phyloP scores from a whole-genome alignment of 1,140 invertebrate genomes.

The Aleiodes sp. region DNA sequence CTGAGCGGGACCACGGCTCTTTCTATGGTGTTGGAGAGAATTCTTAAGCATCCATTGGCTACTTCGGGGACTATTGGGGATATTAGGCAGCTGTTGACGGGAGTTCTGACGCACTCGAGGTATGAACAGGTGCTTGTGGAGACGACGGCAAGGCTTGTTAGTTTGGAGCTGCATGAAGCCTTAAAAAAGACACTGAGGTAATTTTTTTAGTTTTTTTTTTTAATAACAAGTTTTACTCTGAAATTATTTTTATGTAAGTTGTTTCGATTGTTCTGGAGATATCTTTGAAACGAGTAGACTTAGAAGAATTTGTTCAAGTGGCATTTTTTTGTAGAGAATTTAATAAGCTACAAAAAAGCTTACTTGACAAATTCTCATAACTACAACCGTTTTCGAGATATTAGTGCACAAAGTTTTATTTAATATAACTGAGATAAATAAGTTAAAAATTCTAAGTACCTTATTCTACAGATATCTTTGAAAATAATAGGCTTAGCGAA shows the following conservation, averaged over 20 bases:
- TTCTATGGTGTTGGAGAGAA: conserved; percentile 60
- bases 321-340: no score
- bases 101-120: conserved; percentile 60
- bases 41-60: conserved; percentile 62
- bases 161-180: conserved; percentile 59
- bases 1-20: conserved; percentile 61
- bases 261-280: no score
- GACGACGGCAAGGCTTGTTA: conserved; percentile 60
- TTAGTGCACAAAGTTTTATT: neutral
- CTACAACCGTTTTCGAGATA: no score
- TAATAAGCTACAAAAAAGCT: no score
- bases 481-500: no score
- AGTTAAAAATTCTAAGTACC: no score
- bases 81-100: conserved; percentile 57
- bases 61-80: conserved; percentile 63
- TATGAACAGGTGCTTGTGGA: conserved; percentile 64
- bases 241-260: neutral
- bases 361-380: no score
- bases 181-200: conserved; percentile 59
- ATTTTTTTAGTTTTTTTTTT: conserved; percentile 17
- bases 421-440: neutral
- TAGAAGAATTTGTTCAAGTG: no score
- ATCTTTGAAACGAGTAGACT: no score
- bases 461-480: no score
- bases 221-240: neutral